Conservation (phyloP, 2,797 vertebrate genomes). For the Pangasius larnaudii region DNA sequence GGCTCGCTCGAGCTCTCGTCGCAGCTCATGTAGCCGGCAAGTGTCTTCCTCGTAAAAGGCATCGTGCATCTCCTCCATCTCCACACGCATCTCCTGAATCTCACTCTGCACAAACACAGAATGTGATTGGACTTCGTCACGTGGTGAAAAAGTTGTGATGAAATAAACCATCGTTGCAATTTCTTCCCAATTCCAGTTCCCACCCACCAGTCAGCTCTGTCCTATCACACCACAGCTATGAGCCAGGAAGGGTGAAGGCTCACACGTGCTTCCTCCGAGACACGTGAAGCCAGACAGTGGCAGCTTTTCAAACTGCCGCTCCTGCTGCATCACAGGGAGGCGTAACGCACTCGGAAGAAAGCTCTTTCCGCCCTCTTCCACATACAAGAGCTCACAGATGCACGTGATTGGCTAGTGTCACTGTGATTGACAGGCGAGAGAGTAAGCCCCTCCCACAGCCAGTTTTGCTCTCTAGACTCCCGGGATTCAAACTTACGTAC, state of each 20-base stretch:
- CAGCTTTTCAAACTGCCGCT: not conserved
- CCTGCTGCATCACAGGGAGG: not conserved
- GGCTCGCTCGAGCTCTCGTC: constrained; percentile 93
- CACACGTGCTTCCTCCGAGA: not conserved
- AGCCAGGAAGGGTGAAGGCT: not conserved
- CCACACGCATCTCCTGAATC: constrained; percentile 94
- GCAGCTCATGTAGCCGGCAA: constrained; percentile 96
- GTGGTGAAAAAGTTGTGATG: not conserved
- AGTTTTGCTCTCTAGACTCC: not conserved
- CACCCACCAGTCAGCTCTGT: not conserved
- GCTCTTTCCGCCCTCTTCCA: not conserved
- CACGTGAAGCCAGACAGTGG: not conserved
- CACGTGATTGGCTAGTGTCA: not conserved
- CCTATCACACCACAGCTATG: not conserved
- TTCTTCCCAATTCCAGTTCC: not conserved
- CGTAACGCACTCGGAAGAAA: not conserved
- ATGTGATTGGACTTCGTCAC: too few species aligned
- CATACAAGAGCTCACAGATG: not conserved
- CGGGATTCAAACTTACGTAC: not conserved
- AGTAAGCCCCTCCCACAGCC: not conserved
- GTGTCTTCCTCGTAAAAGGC: constrained; percentile 98
- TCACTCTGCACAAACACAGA: constrained; percentile 78
- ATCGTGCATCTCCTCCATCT: constrained; percentile 99
- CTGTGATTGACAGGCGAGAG: not conserved
- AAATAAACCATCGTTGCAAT: not conserved